Evolutionary conservation across 2,888 invertebrate species (phyloP).

Genomic region (Oscheius sp.): DNA sequence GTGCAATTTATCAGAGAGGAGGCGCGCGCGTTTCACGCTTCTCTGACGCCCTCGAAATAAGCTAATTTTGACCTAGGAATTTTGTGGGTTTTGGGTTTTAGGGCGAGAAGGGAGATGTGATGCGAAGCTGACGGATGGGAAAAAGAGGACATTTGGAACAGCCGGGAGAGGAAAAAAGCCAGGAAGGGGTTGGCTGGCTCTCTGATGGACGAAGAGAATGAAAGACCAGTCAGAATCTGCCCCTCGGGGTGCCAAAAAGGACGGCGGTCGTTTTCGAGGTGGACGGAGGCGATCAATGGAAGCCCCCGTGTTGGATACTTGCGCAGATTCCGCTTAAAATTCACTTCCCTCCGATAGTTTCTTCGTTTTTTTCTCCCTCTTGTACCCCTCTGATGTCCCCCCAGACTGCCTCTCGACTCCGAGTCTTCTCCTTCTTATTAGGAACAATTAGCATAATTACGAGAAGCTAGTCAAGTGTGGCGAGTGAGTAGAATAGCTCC

Average conservation of each 20-base stretch:
- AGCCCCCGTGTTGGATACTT: slow-evolving; percentile 19
- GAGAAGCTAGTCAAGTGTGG: not conserved
- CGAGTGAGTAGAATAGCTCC: too few species aligned
- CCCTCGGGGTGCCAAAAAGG: slow-evolving; percentile 8
- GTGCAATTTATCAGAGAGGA: too few species aligned
- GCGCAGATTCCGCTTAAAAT: not conserved
- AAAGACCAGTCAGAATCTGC: not conserved
- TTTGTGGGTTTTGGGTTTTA: too few species aligned
- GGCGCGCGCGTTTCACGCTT: too few species aligned
- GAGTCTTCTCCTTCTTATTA: too few species aligned
- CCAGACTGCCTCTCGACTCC: too few species aligned
- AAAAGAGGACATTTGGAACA: not conserved
- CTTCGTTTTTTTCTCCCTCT: not conserved
- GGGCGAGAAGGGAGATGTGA: too few species aligned
- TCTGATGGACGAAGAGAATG: not conserved
- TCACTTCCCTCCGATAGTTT: not conserved
- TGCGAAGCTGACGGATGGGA: too few species aligned
- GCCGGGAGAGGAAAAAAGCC: not conserved
- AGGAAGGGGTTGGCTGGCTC: not conserved
- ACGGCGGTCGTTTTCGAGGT: slow-evolving; percentile 24
- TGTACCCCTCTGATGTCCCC: too few species aligned
- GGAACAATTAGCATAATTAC: slow-evolving; percentile 14
- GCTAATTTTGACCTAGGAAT: too few species aligned
- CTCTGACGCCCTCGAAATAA: too few species aligned
- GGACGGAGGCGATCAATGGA: slow-evolving; percentile 20